Conservation (phyloP, 2,113 vertebrate genomes). For the Pelusios castaneus region DNA sequence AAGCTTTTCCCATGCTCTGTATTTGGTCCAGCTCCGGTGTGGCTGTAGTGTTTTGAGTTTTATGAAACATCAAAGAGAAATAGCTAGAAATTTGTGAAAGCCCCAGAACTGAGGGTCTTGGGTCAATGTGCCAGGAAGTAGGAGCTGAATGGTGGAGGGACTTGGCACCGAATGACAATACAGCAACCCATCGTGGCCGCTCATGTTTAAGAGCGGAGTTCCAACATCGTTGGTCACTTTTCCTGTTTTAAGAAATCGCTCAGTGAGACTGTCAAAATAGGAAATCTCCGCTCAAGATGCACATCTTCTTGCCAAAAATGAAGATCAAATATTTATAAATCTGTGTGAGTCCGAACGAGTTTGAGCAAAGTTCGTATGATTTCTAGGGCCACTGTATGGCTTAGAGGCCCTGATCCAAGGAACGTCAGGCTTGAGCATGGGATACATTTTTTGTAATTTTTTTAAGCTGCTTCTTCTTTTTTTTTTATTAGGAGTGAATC, state of each 20-base stretch:
- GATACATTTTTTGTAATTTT: fast-evolving
- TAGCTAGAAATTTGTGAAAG: neutral
- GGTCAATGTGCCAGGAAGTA: too few species aligned
- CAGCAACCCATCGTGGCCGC: fast-evolving
- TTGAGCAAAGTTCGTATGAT: fast-evolving
- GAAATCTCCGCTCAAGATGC: neutral
- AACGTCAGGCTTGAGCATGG: neutral
- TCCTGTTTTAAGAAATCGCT: neutral
- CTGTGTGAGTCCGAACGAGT: neutral
- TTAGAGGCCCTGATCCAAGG: neutral
- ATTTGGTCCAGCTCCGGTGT: neutral
- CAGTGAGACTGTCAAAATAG: neutral
- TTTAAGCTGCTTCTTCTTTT: neutral
- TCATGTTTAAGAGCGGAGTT: neutral
- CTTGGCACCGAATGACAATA: neutral
- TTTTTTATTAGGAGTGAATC: neutral
- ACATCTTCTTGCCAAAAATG: neutral
- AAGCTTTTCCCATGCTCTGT: neutral
- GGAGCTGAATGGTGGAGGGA: neutral
- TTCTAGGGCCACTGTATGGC: fast-evolving
- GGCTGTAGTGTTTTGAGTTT: neutral
- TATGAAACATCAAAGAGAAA: neutral
- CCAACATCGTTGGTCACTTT: neutral
- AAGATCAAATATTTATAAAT: neutral
- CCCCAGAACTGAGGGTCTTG: neutral